These are phyloP conservation scores for Silvanus unidentatus DNA, from an alignment of 2,888 invertebrate species.

Conservation along the genomic window DNA sequence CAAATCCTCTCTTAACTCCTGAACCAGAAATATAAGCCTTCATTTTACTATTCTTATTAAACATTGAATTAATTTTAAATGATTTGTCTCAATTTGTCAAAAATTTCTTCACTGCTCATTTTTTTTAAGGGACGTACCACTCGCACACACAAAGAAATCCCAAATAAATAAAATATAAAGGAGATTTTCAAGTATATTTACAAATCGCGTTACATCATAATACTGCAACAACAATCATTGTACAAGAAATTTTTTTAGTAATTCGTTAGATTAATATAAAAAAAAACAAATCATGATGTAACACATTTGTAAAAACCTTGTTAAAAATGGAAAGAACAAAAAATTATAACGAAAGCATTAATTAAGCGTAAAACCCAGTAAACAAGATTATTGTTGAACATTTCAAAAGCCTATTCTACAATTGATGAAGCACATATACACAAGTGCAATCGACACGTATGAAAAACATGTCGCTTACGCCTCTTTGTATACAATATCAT, in stretches of 20 bases:
- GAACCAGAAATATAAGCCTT: conserved; percentile 31
- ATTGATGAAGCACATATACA: too few relatives aligned
- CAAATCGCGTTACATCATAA: conserved; percentile 31
- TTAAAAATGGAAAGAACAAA: conserved; percentile 12
- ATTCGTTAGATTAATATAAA: conserved; percentile 4
- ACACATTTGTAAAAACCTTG: conserved; percentile 28
- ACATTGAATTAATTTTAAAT: background rate
- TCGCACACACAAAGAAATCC: conserved; percentile 35
- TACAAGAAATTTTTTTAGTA: too few relatives aligned
- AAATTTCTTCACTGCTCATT: conserved; percentile 10
- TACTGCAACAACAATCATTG: conserved; percentile 1
- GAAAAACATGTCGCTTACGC: too few relatives aligned
- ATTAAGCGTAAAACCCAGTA: too few relatives aligned
- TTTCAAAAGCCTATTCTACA: too few relatives aligned
- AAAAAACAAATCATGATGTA: conserved; percentile 22
- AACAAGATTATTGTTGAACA: too few relatives aligned
- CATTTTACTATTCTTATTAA: background rate
- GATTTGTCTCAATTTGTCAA: conserved; percentile 9
- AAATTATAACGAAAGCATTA: conserved; percentile 3
- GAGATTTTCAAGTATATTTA: conserved; percentile 22
- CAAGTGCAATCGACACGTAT: too few relatives aligned
- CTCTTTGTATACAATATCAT: too few relatives aligned
- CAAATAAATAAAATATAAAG: conserved; percentile 10
- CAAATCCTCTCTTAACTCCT: conserved; percentile 33
- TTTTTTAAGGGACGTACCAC: conserved; percentile 36